These are phyloP conservation scores for Elaphurus davidianus DNA, from an alignment of 2,113 vertebrate genomes.

Conservation along the genomic window DNA sequence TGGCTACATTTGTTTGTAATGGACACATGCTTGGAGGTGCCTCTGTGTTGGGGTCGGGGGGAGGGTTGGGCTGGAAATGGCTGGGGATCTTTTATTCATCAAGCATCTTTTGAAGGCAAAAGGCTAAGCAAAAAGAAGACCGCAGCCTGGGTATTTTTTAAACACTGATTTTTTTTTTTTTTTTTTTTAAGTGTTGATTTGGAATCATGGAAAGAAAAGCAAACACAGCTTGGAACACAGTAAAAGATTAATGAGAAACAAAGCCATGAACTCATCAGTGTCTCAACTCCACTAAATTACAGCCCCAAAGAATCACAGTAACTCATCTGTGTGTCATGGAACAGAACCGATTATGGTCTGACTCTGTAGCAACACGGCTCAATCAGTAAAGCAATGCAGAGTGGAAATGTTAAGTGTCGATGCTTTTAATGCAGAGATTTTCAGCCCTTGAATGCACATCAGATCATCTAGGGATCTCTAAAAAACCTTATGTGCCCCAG, in stretches of 20 bases:
- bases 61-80: neutral
- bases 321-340: conserved; percentile 35
- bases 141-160: conserved; percentile 8
- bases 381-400: neutral
- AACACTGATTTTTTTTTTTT: conserved; percentile 31
- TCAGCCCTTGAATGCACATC: neutral
- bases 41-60: neutral
- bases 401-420: neutral
- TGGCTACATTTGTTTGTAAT: neutral
- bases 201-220: conserved; percentile 53
- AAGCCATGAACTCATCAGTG: conserved; percentile 66
- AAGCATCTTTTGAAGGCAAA: conserved; percentile 14
- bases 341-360: conserved; percentile 44
- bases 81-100: neutral
- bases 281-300: conserved; percentile 61
- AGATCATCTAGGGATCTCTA: neutral
- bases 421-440: conserved; percentile 18
- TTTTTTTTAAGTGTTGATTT: neutral
- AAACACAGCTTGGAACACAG: conserved; percentile 36
- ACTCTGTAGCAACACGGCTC: neutral
- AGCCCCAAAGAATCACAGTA: conserved; percentile 42
- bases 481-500: neutral
- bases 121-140: neutral
- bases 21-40: neutral
- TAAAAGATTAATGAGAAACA: conserved; percentile 79